phyloP scores from a whole-genome alignment of 2,797 vertebrate species.

The Coregonus suidteri region DNA sequence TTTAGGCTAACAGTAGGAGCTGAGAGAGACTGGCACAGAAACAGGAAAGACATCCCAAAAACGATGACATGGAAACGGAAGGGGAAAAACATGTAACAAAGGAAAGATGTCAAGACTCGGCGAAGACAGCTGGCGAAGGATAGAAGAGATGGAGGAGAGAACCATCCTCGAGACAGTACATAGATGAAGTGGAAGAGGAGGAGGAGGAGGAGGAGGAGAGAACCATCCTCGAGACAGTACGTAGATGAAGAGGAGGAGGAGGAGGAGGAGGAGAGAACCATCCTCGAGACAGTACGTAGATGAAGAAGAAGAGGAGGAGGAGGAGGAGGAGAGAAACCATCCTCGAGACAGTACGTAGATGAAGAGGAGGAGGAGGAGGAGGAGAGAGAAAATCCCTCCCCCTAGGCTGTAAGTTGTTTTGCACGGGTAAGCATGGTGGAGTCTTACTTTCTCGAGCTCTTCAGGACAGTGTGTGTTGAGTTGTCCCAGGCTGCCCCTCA shows the following conservation, averaged over 20 bases:
- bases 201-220: no score
- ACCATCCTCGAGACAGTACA: no score
- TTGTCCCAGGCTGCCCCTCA: slow-evolving; percentile 64
- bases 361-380: slow-evolving; percentile 28
- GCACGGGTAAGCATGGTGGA: slow-evolving; percentile 3
- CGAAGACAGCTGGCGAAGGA: slow-evolving; percentile 12
- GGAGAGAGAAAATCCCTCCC: slow-evolving; percentile 16
- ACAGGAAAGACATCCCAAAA: neutral
- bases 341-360: neutral
- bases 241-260: slow-evolving; percentile 5
- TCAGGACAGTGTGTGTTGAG: slow-evolving; percentile 47
- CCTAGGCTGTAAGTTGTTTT: slow-evolving; percentile 14
- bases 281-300: no score
- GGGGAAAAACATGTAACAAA: neutral
- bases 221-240: no score
- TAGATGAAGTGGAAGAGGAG: no score
- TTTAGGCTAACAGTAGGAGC: neutral
- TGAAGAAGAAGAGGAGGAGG: no score
- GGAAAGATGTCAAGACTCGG: neutral
- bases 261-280: slow-evolving; percentile 16
- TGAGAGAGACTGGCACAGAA: neutral
- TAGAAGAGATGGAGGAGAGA: slow-evolving; percentile 19
- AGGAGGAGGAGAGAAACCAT: no score
- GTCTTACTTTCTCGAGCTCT: slow-evolving; percentile 78
- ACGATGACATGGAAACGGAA: neutral